Evolutionary conservation across 1,140 invertebrate species (phyloP), one percentile per base, ranked within the genome.

Genomic region (Megalopta genalis): DNA sequence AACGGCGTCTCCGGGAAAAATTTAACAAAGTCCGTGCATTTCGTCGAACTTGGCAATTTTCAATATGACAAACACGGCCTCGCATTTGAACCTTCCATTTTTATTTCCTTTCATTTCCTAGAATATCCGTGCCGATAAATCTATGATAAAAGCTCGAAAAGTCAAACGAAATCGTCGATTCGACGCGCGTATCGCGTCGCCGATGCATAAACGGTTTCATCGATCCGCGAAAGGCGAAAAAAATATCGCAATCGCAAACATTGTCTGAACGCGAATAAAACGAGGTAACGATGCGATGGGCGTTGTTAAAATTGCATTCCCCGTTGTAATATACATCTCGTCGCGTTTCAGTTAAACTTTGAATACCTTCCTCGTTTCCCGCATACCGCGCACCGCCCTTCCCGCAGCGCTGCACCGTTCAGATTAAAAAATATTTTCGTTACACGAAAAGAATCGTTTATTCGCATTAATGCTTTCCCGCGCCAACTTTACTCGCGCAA

Each of bases 241-340:
- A 76, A 59, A 76, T 68, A 69, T 76, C 10, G 27, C 75, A 25
- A 70, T 49, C 23, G 57, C 7, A 37, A 46, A 57, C 46, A 63
- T 63, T 39, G 46, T 77, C 42, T 39, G 59, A 37, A 39, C 63
- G 71, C 59, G 42, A 67, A 71, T 63, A 60, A 63, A 71, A 71
- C 39, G 46, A 63, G 46, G 23, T 23, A 69, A 71, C 54, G 59
- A n/a, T 57, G n/a, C 62, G 72, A 74, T 49, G 65, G 25, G 23
- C 65, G 74, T 69, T 69, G 52, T 62, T 71, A 77, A 77, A 77
- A 77, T 77, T 71, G 42, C 66, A 63, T 77, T 77, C 75, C 67
- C 14, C 67, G 27, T 16, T n/a, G 23, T 69, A 63, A 71, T 54
- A 37, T n/a, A 63, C 54, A 49, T 60, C n/a, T 60, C 54, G 75